Evolutionary conservation across 2,113 vertebrate species (phyloP).

Genomic region (Lepus timidus): DNA sequence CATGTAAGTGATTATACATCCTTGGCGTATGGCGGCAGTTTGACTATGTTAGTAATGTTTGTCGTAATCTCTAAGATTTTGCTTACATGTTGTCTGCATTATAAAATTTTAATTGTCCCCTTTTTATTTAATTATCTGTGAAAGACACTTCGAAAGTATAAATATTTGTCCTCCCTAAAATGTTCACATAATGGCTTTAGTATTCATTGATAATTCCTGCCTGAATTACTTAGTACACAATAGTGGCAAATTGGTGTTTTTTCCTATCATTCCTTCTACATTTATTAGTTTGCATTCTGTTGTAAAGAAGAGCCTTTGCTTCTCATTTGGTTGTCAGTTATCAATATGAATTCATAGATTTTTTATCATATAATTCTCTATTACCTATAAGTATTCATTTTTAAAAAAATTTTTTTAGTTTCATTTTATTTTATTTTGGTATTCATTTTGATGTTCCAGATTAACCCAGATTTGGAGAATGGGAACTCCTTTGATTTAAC

Average conservation of each 20-base stretch:
- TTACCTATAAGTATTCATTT: not conserved
- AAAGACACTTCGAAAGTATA: not conserved
- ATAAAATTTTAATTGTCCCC: not conserved
- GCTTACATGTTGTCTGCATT: not conserved
- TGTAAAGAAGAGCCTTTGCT: conserved; percentile 25
- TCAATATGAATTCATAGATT: conserved; percentile 12
- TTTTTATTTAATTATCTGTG: conserved; percentile 18
- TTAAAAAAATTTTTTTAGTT: no score
- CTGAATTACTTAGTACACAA: not conserved
- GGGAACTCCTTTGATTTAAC: not conserved
- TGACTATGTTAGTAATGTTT: not conserved
- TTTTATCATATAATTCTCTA: conserved; percentile 5
- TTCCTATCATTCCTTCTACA: not conserved
- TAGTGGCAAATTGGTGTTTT: not conserved
- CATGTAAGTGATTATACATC: not conserved
- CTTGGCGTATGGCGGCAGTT: not conserved
- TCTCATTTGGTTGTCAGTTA: conserved; percentile 22
- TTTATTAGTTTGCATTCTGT: conserved; percentile 11
- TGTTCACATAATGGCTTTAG: not conserved
- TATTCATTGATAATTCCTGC: conserved; percentile 49
- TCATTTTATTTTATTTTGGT: no score
- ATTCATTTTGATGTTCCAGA: not conserved
- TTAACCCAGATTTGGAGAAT: conserved; percentile 16
- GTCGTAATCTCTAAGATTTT: not conserved
- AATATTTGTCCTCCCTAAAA: not conserved